phyloP scores from a whole-genome alignment of 2,888 invertebrate genomes.

The Zygothrica quintamaculata region DNA sequence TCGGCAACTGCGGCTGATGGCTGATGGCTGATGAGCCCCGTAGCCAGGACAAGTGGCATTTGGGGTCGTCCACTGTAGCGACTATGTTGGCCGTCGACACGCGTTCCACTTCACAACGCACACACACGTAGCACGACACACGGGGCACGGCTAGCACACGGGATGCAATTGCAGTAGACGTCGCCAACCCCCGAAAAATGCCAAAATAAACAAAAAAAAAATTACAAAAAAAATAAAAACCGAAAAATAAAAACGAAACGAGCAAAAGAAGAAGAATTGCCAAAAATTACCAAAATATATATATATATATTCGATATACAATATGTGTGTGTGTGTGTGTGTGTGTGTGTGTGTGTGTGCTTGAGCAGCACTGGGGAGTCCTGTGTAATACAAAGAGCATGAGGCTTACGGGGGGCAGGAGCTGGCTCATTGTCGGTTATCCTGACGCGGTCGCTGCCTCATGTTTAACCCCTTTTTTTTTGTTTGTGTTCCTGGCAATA shows the following conservation, averaged over 20 bases:
- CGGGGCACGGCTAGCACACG: conserved; percentile 26
- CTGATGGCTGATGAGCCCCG: conserved; percentile 58
- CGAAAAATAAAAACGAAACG: conserved; percentile 31
- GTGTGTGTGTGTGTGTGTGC: conserved; percentile 5
- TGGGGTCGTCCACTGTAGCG: conserved; percentile 49
- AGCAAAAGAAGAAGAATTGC: conserved; percentile 65
- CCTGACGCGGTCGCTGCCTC: conserved; percentile 54
- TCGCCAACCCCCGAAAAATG: conserved; percentile 67
- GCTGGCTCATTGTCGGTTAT: conserved; percentile 59
- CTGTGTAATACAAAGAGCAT: conserved; percentile 22
- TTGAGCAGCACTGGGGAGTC: conserved; percentile 14
- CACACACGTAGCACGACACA: conserved; percentile 23
- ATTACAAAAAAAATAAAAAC: conserved; percentile 36
- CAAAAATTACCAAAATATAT: conserved; percentile 65
- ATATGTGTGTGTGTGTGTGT: conserved; percentile 27
- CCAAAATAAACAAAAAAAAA: conserved; percentile 27
- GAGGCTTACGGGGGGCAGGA: background rate
- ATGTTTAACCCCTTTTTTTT: conserved; percentile 69
- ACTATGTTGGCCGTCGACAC: conserved; percentile 46
- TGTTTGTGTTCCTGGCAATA: conserved; percentile 33
- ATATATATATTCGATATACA: conserved; percentile 55
- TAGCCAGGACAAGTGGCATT: conserved; percentile 60
- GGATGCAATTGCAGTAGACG: conserved; percentile 66
- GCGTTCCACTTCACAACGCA: conserved; percentile 81
- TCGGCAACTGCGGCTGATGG: conserved; percentile 47